Percentiles rank a stretch among this genome's conserved stretches.
These are phyloP conservation scores for Hormiphora californensis DNA, from an alignment of 37 sponge, comb jelly and placozoan genomes.

Conservation along the genomic window DNA sequence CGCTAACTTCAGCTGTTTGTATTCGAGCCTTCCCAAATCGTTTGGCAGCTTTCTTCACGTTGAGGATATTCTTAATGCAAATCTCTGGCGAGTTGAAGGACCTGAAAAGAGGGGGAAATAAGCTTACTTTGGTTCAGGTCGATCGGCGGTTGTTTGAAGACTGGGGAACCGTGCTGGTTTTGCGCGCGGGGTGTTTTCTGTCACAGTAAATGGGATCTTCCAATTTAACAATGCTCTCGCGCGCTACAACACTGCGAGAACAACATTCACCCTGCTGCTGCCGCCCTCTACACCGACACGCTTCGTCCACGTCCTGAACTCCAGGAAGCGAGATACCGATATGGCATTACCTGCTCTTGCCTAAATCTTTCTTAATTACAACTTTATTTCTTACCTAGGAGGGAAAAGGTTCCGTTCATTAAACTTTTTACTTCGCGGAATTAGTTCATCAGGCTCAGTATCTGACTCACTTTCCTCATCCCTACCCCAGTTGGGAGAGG, in stretches of 20 bases:
- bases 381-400: neutral
- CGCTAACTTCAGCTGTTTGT: no score
- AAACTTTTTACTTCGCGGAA: neutral
- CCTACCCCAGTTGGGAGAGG: neutral
- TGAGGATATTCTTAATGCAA: neutral
- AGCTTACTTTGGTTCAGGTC: no score
- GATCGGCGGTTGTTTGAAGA: no score
- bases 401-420: neutral
- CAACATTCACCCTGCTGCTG: neutral
- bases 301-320: neutral
- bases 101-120: slow-evolving; percentile 24
- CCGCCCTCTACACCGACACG: neutral
- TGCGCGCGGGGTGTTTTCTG: neutral
- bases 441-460: neutral
- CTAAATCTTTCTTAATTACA: no score
- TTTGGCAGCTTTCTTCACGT: neutral
- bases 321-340: no score
- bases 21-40: neutral
- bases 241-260: neutral
- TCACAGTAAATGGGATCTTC: neutral
- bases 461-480: neutral
- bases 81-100: neutral
- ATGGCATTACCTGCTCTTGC: no score
- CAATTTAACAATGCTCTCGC: neutral
- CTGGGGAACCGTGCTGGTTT: no score